Base-by-base conservation (phyloP, 2,797 vertebrate genomes). In the Bovichtus diacanthus region DNA sequence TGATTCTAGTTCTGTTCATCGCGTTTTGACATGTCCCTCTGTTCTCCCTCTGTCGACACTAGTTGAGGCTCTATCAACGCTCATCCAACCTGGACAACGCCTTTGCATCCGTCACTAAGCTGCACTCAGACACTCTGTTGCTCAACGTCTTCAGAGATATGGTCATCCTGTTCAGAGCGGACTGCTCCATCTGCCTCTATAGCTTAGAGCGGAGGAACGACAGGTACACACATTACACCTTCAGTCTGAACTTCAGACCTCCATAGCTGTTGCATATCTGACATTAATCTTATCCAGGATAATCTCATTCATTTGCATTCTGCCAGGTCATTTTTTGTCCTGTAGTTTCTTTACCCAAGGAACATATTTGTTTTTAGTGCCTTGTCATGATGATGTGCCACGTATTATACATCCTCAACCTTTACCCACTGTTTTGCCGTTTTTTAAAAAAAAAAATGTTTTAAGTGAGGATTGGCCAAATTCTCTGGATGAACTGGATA, bases 171-270 rank as follows among this genome's bases (percentile, higher is more conserved):
- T 99, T 99, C 88, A 93, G 97, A 90, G 96, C 96, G 0, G 98
- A 99, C 93, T 99, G 98, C 92, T 98, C 97, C 81, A 98, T 99
- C 95, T 99, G 98, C 90, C 96, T 99, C 73, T 99, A 99, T 72
- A 97, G 97, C 93, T 96, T 99, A 83, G 97, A 97, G 92, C 96
- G 87, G 87, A 96, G 90, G 76, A 94, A 92, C 2, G 97, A 99
- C 81, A 92, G 97, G 98, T 99, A 4, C 18, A 38, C 38, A 34
- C 12, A 10, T 36, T 27, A 10, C 6, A n/a, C 5, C 19, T 23
- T 6, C 23, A 44, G 16, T 25, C 25, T 29, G 18, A 15, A 31
- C 3, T 29, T 63, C 4, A 25, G 4, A 46, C 9, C 11, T 13
- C 5, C 1, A 18, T 15, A 25, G 11, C 13, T 44, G 2, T 27